Evolutionary conservation across 2,888 invertebrate species (phyloP).

Genomic region (Tachina fera): DNA sequence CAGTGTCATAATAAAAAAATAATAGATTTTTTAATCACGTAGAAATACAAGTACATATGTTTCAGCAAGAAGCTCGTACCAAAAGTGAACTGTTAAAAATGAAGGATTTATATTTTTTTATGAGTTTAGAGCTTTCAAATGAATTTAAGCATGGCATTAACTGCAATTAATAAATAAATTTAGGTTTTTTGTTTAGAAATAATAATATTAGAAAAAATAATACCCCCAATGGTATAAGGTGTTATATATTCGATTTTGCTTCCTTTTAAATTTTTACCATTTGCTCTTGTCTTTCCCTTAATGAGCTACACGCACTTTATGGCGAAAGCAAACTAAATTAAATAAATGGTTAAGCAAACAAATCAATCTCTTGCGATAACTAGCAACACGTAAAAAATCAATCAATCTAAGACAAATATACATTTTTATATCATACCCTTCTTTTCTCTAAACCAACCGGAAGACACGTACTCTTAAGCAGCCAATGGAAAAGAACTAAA

Average conservation of each 20-base stretch:
- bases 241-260: neutral
- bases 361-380: slow-evolving; percentile 60
- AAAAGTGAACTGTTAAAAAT: too few relatives aligned
- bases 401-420: slow-evolving; percentile 57
- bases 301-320: neutral
- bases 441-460: neutral
- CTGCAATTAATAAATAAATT: too few relatives aligned
- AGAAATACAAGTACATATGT: too few relatives aligned
- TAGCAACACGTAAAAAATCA: slow-evolving; percentile 64
- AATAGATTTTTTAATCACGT: too few relatives aligned
- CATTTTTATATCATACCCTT: neutral
- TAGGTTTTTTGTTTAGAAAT: neutral
- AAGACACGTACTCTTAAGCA: neutral
- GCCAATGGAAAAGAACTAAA: neutral
- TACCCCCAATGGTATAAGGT: neutral
- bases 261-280: neutral
- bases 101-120: too few relatives aligned
- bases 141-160: too few relatives aligned
- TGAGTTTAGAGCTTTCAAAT: too few relatives aligned
- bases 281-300: slow-evolving; percentile 10
- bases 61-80: too few relatives aligned
- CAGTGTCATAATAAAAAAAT: too few relatives aligned
- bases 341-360: slow-evolving; percentile 61
- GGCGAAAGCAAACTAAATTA: slow-evolving; percentile 4
- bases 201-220: neutral